phyloP scores from a whole-genome alignment of 2,888 invertebrate species.

The Carabus problematicus region DNA sequence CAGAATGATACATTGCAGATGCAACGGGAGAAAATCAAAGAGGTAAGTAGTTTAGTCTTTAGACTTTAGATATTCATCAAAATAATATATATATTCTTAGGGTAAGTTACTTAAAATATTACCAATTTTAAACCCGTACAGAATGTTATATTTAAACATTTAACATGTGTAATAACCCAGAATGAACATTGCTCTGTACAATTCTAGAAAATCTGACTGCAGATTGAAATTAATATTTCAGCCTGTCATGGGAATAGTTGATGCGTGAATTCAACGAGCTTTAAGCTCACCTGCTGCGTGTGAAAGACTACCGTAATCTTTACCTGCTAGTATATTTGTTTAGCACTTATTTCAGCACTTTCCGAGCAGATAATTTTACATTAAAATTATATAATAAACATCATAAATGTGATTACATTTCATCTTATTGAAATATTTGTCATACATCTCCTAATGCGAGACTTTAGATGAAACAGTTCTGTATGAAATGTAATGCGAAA shows the following conservation, averaged over 20 bases:
- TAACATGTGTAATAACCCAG: background rate
- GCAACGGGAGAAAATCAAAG: constrained; percentile 58
- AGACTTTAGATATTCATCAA: constrained; percentile 9
- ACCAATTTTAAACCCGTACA: background rate
- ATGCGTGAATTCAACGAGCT: constrained; percentile 1
- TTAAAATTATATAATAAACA: background rate
- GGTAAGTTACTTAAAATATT: too few relatives aligned
- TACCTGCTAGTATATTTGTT: background rate
- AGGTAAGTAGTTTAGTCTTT: constrained; percentile 50
- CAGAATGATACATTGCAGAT: constrained; percentile 54
- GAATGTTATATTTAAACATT: background rate
- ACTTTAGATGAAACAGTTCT: background rate
- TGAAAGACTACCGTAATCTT: background rate
- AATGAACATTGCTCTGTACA: background rate
- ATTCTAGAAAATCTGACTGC: background rate
- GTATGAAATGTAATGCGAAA: background rate
- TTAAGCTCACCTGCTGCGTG: background rate
- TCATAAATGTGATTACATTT: too few relatives aligned
- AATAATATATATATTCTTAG: background rate
- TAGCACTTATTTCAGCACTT: background rate
- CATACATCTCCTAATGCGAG: background rate
- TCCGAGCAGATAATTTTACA: background rate
- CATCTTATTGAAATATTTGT: background rate
- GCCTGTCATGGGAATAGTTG: background rate
- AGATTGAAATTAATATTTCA: background rate